Conservation (phyloP, 1,140 invertebrate species). For the Panagrolaimus sp. region DNA sequence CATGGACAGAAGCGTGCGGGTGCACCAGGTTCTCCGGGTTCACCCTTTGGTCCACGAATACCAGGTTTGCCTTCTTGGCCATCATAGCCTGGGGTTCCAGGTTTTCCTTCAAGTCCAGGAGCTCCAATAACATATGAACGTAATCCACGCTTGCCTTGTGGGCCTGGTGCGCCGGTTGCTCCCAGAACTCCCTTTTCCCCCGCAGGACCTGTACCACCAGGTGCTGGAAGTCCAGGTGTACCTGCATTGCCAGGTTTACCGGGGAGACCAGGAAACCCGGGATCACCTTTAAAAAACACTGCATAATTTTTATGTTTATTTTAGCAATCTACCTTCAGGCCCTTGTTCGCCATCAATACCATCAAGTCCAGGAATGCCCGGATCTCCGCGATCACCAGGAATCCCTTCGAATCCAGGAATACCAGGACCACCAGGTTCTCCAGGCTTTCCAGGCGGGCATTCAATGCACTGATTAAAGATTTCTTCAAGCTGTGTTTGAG, state of each 20-base stretch:
- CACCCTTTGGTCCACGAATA: constrained; percentile 21
- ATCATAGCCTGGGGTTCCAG: constrained; percentile 31
- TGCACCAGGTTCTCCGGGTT: constrained; percentile 25
- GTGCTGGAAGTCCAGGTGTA: constrained; percentile 23
- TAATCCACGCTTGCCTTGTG: constrained; percentile 30
- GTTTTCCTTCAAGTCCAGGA: constrained; percentile 30
- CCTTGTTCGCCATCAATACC: constrained; percentile 38
- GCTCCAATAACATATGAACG: constrained; percentile 27
- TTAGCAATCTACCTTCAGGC: too few relatives aligned
- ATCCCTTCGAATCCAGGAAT: constrained; percentile 16
- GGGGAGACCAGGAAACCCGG: constrained; percentile 21
- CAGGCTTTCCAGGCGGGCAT: constrained; percentile 27
- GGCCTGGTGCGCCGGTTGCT: constrained; percentile 20
- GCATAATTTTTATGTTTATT: too few relatives aligned
- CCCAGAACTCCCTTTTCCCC: constrained; percentile 14
- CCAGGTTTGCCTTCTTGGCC: constrained; percentile 36
- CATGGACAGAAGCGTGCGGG: constrained; percentile 25
- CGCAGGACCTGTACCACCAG: constrained; percentile 22
- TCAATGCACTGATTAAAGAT: constrained; percentile 30
- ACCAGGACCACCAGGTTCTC: constrained; percentile 27
- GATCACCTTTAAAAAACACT: too few relatives aligned
- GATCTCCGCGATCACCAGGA: constrained; percentile 30
- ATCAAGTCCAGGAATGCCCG: constrained; percentile 31
- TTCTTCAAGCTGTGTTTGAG: constrained; percentile 30
- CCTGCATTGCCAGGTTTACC: constrained; percentile 35